Base-by-base conservation (phyloP, 1,140 invertebrate genomes). In the Cotesia vestalis region DNA sequence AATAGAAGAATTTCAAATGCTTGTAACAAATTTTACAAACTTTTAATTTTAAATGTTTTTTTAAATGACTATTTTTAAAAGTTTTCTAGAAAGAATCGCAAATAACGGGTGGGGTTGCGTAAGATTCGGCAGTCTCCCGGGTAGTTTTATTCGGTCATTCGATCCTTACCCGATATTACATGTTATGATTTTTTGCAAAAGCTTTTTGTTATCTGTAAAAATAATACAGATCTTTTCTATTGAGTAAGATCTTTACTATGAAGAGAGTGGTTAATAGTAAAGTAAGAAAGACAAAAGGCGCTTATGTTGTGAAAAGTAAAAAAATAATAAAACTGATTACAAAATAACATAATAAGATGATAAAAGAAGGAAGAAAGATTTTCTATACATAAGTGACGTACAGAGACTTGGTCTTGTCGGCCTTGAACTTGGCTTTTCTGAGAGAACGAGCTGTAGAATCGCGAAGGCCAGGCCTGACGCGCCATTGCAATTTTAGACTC, bases 351-450 rank as follows among this genome's bases (percentile, higher is more conserved):
- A 53, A n/a, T 27, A 27, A 27, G 27, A 27, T 27, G 17, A 40
- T 46, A 67, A 67, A 36, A 6, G 9, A 11, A 68, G 67, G 69
- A 55, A 38, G 17, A 67, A 12, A 60, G 27, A 62, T 17, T 27
- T 27, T 27, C 27, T 27, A 17, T 34, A 11, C 12, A 12, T 3
- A 60, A 20, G 66, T 52, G 63, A 61, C n/a, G 73, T n/a, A 14
- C 12, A 62, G 35, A 40, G 59, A 55, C 34, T 38, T 38, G 14
- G 46, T 79, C 77, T 76, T 68, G 78, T 75, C 73, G 80, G 78
- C 82, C 82, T 83, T 83, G 82, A 83, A 82, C 80, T 82, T 83
- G 81, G 77, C 76, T 82, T 82, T 81, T 78, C 78, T 75, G 70
- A 78, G 73, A 77, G 76, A 52, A 69, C 63, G 59, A 72, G 75